Percentiles rank a stretch among this genome's conserved stretches.
phyloP scores from a whole-genome alignment of 2,888 invertebrate species.

The Ptilodon capucinus region DNA sequence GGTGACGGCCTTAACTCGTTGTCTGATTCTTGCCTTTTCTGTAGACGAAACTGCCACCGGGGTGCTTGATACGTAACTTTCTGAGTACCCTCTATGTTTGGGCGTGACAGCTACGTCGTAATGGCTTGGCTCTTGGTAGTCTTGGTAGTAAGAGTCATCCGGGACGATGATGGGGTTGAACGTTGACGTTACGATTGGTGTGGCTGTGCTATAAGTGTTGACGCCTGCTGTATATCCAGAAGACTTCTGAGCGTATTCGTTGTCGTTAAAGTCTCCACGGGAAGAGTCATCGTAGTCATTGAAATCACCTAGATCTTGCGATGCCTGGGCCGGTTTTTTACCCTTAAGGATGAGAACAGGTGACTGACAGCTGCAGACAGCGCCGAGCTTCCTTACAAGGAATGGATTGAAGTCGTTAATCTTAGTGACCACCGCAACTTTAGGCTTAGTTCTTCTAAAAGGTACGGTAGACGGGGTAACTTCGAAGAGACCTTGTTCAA shows the following conservation, averaged over 20 bases:
- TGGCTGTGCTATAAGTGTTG: slow-evolving; percentile 41
- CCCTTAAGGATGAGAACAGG: slow-evolving; percentile 79
- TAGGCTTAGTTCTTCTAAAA: slow-evolving; percentile 66
- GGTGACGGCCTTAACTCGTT: slow-evolving; percentile 65
- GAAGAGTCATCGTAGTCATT: slow-evolving; percentile 53
- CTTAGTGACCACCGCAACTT: slow-evolving; percentile 84
- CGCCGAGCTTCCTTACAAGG: slow-evolving; percentile 86
- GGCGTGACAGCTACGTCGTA: slow-evolving; percentile 53
- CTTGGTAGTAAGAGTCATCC: slow-evolving; percentile 75
- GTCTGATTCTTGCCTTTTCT: slow-evolving; percentile 58
- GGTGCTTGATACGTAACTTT: slow-evolving; percentile 57
- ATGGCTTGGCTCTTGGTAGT: slow-evolving; percentile 58
- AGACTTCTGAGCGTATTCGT: slow-evolving; percentile 54
- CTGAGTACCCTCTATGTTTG: slow-evolving; percentile 45
- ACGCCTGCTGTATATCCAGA: slow-evolving; percentile 33
- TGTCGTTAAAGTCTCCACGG: slow-evolving; percentile 56
- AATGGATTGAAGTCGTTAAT: slow-evolving; percentile 88
- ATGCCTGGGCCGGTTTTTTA: slow-evolving; percentile 59
- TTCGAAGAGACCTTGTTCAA: slow-evolving; percentile 65
- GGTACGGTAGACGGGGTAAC: slow-evolving; percentile 57
- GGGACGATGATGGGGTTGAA: slow-evolving; percentile 77
- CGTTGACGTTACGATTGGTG: slow-evolving; percentile 62
- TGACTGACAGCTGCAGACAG: slow-evolving; percentile 87
- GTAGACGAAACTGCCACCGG: slow-evolving; percentile 56
- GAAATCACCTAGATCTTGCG: slow-evolving; percentile 55